Conservation (phyloP, 2,113 vertebrate species). For the Steatornis caripensis region DNA sequence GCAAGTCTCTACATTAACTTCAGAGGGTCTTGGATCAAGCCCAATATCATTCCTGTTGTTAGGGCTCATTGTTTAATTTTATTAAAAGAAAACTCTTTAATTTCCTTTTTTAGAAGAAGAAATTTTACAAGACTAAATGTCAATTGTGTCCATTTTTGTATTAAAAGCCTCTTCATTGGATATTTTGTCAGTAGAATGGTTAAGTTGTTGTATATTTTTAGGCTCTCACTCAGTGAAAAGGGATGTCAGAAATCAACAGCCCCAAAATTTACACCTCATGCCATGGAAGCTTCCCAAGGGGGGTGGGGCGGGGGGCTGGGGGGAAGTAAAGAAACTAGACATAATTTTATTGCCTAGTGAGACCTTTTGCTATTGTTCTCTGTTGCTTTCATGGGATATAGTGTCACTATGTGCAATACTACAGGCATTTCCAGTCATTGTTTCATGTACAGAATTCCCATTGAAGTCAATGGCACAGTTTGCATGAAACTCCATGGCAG, state of each 20-base stretch:
- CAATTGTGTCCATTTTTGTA: background rate
- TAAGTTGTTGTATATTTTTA: slow-evolving; percentile 7
- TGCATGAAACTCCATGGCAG: background rate
- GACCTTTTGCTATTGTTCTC: slow-evolving; percentile 16
- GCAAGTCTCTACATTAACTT: background rate
- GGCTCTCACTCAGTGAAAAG: background rate
- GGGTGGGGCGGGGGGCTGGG: too few relatives aligned
- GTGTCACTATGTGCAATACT: background rate
- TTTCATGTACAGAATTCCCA: background rate
- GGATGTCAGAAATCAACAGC: background rate
- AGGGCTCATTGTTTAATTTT: slow-evolving; percentile 11
- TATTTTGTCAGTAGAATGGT: slow-evolving; percentile 40
- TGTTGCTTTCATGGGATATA: background rate
- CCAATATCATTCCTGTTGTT: background rate
- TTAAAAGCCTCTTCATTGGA: slow-evolving; percentile 33
- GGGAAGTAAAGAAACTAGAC: background rate
- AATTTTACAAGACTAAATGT: background rate
- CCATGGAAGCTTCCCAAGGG: background rate
- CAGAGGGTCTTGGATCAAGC: background rate
- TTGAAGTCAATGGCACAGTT: background rate
- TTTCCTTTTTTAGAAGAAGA: slow-evolving; percentile 23
- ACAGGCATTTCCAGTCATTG: slow-evolving; percentile 31
- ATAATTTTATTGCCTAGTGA: background rate
- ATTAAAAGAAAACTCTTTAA: slow-evolving; percentile 19
- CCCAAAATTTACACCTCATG: background rate